A percentile compares a stretch with the other conserved stretches of the same genome.
Evolutionary conservation across 2,797 vertebrate genomes (phyloP).

Genomic region (Mormyrus hasselquistii): DNA sequence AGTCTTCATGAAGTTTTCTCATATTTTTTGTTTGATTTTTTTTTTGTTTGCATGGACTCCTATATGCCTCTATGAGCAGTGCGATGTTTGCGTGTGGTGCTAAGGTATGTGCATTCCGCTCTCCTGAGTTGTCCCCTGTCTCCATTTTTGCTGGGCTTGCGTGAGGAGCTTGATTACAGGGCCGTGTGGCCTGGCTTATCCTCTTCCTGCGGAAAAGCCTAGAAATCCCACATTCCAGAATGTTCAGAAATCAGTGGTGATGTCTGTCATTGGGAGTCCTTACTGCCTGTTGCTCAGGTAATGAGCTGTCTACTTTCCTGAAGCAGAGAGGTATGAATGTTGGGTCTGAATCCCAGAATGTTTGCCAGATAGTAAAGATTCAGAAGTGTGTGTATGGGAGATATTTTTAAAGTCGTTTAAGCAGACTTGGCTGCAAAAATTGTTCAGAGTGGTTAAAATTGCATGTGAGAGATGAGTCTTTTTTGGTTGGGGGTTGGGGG

Average conservation of each 20-base stretch:
- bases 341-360: not conserved
- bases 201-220: not conserved
- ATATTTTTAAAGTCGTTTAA: not conserved
- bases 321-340: not conserved
- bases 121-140: not conserved
- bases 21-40: not conserved
- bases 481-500: not conserved
- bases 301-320: not conserved
- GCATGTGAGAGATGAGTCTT: not conserved
- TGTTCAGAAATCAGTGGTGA: not conserved
- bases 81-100: not conserved
- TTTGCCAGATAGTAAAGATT: not conserved
- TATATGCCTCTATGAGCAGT: not conserved
- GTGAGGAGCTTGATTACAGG: not conserved
- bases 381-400: not conserved
- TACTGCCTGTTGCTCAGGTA: not conserved
- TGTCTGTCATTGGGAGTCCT: not conserved
- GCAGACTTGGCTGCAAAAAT: not conserved
- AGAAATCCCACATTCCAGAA: not conserved
- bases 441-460: not conserved
- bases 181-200: not conserved
- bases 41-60: not conserved
- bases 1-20: not conserved
- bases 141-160: not conserved
- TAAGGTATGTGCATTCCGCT: not conserved